phyloP scores from a whole-genome alignment of 2,113 vertebrate species.

The Smithornis capensis region DNA sequence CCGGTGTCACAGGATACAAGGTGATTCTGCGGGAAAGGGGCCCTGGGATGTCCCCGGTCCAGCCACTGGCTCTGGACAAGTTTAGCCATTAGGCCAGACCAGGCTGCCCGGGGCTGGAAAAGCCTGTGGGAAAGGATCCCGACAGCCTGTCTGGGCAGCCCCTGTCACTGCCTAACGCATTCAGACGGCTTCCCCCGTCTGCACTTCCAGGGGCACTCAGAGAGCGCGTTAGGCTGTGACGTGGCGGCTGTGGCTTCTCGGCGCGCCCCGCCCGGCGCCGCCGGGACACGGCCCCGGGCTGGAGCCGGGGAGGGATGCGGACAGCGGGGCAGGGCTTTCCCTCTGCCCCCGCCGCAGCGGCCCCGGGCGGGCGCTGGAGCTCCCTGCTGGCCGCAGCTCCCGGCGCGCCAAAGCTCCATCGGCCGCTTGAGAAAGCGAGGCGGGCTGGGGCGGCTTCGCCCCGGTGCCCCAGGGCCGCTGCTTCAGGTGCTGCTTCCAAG shows the following conservation, averaged over 20 bases:
- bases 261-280: neutral
- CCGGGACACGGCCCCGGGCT: neutral
- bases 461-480: fast-evolving
- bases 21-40: neutral
- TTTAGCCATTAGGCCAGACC: neutral
- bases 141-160: neutral
- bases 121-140: neutral
- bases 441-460: fast-evolving
- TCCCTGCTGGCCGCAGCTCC: neutral
- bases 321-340: neutral
- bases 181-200: neutral
- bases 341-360: neutral
- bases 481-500: neutral
- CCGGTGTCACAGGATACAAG: too few relatives aligned
- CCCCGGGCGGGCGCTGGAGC: neutral
- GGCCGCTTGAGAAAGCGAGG: neutral
- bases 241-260: neutral
- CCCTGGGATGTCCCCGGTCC: neutral
- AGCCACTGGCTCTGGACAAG: neutral
- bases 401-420: neutral
- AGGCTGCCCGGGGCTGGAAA: neutral
- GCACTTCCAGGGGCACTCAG: neutral
- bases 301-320: neutral
- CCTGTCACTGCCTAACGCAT: fast-evolving
- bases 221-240: neutral